Base-by-base conservation (phyloP, 2,797 vertebrate species). In the Spea hammondii region DNA sequence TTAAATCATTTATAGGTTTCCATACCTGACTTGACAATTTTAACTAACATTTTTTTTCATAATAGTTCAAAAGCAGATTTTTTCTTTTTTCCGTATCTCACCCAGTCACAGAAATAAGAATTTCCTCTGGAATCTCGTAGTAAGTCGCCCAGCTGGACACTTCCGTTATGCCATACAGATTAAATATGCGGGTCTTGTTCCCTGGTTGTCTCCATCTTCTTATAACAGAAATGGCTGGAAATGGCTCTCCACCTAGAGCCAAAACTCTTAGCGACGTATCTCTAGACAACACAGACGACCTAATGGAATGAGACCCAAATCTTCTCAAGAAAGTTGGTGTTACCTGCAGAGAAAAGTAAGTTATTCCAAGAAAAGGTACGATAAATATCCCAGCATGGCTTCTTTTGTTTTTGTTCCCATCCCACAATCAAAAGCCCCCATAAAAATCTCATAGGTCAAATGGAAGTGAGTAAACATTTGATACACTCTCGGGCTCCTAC, bases 101-200 rank as follows among this genome's bases (percentile, higher is more conserved):
- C 88, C 85, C 80, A 67, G 82, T 79, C 81, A 84, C 71, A 78
- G 79, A 70, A 66, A 77, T 77, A 76, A 92, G 87, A 85, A 84
- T 80, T 60, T 88, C 86, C 78, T 94, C 90, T 53, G 96, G 94
- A 83, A 99, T 87, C 85, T 82, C 86, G 85, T 94, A 95, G 74
- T 86, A 94, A 76, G 90, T 94, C 13, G 96, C 96, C 98, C 98
- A 99, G 86, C 97, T 96, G 80, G 98, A 99, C 65, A 99, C 97
- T 83, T 99, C 97, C 0, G 97, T 99, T 78, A 97, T 91, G 50
- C 98, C 98, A 45, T 99, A 99, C 65, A 99, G 85, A 87, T 98
- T 99, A 88, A 92, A 99, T 83, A 99, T 86, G 3, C 81, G 83
- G 3, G 97, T 99, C 86, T 84, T 89, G 85, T 98, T 99, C 73